Percentiles rank a stretch among this genome's conserved stretches.
Conservation (phyloP, 2,888 invertebrate species). For the Fragum sueziense region DNA sequence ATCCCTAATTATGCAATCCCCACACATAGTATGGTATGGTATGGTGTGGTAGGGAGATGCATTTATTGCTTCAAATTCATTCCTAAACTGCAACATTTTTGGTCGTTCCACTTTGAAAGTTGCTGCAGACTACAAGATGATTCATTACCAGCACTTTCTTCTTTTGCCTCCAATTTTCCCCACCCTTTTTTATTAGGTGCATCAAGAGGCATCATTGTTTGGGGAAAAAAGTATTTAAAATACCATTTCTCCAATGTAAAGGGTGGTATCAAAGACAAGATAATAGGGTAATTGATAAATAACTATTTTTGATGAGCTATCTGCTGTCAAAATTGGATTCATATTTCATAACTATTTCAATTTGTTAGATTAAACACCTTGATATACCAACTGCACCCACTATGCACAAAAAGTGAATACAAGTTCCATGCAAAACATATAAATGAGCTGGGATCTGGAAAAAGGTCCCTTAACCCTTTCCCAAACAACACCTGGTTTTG, state of each 20-base stretch:
- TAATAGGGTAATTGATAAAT: constrained; percentile 9
- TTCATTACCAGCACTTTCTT: background rate
- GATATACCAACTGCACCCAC: background rate
- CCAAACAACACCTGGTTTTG: no score
- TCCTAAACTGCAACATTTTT: background rate
- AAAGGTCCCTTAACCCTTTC: no score
- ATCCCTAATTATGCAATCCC: no score
- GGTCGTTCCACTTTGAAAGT: background rate
- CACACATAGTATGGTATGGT: no score
- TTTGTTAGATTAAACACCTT: background rate
- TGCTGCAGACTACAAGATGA: background rate
- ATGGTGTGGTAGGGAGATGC: no score
- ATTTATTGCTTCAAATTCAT: no score
- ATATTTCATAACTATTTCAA: background rate
- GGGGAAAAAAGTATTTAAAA: no score
- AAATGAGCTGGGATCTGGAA: no score
- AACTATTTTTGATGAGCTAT: background rate
- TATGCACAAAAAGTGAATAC: no score
- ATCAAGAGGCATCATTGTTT: background rate
- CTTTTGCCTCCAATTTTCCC: background rate
- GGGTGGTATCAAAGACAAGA: background rate
- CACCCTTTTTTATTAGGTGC: background rate
- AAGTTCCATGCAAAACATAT: no score
- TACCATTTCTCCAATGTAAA: no score
- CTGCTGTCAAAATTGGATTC: background rate